These are phyloP conservation scores for Dryobates pubescens DNA, from an alignment of 2,797 vertebrate genomes.

Conservation along the genomic window DNA sequence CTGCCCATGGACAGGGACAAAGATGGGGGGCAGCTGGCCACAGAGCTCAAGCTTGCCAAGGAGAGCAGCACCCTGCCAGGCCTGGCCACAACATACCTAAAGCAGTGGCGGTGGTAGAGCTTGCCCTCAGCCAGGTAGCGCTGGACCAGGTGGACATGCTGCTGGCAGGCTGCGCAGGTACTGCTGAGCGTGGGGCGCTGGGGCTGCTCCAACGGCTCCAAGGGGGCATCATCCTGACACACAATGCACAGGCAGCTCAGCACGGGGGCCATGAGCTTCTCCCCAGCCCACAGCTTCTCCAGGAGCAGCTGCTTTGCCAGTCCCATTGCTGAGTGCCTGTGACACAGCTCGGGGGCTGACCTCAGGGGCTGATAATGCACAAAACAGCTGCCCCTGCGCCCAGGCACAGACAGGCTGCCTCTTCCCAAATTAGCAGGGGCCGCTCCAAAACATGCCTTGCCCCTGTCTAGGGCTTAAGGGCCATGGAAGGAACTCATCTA, in stretches of 20 bases:
- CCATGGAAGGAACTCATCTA: background rate
- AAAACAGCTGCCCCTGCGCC: background rate
- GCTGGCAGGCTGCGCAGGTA: slow-evolving; percentile 87
- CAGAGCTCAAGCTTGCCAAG: background rate
- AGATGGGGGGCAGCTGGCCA: background rate
- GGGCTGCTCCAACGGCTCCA: too few relatives aligned
- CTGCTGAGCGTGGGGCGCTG: slow-evolving; percentile 72
- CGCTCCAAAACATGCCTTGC: background rate
- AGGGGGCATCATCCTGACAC: slow-evolving; percentile 25
- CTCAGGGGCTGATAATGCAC: background rate
- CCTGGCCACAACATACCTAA: slow-evolving; percentile 82
- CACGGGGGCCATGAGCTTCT: accelerated
- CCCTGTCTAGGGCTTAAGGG: background rate
- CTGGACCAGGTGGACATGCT: slow-evolving; percentile 96
- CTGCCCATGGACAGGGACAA: background rate
- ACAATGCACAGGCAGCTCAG: background rate
- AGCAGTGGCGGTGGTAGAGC: slow-evolving; percentile 97
- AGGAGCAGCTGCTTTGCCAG: background rate
- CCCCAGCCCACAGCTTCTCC: background rate
- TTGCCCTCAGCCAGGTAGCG: slow-evolving; percentile 91
- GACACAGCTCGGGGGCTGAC: background rate
- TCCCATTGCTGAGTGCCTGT: accelerated
- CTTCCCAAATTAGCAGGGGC: slow-evolving; percentile 33
- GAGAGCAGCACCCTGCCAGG: accelerated
- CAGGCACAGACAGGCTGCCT: background rate